Base-by-base conservation (phyloP, 2,113 vertebrate species). In the Lepisosteus oculatus region DNA sequence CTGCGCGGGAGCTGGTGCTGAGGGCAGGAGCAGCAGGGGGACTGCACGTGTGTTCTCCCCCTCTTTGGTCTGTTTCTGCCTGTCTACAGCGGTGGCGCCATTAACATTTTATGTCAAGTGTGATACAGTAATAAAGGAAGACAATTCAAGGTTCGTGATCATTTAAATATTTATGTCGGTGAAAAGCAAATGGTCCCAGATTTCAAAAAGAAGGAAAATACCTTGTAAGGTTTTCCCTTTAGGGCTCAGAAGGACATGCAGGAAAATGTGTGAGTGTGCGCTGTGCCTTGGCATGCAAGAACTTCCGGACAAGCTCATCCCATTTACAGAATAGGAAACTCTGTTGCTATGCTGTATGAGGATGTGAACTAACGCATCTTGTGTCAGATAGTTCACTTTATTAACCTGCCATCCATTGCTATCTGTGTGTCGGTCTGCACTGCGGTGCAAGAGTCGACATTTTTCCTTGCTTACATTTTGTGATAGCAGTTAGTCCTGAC, bases 301-400 rank as follows among this genome's bases (percentile, higher is more conserved):
- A 76, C 84, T 80, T 87, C 83, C 29, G 81, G 80, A 79, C 75
- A 89, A 85, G 83, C 85, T 84, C 83, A 80, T 84, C 88, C 90
- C 90, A 91, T 91, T 90, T 90, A 89, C 85, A 85, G 84, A 75
- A 80, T 77, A 85, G 84, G 85, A 79, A 84, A 78, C 83, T 87
- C 86, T 90, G 90, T 92, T 91, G 88, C 91, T 91, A 90, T 85
- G 88, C 89, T 87, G 78, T 83, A 79, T 79, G 17, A 67, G 80
- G 85, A 85, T 87, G 77, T 79, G 79, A 29, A 29, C 29, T 29
- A 29, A 29, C 1, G 29, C 29, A 29, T 29, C 29, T 29, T 29
- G 29, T 29, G 29, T 29, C 29, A 29, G 29, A 29, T 29, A 29
- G 29, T 29, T 29, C 1, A 1, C 29, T 29, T 29, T 29, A 29